Conservation (phyloP, 2,888 invertebrate genomes). For the Dicyrtomina minuta region DNA sequence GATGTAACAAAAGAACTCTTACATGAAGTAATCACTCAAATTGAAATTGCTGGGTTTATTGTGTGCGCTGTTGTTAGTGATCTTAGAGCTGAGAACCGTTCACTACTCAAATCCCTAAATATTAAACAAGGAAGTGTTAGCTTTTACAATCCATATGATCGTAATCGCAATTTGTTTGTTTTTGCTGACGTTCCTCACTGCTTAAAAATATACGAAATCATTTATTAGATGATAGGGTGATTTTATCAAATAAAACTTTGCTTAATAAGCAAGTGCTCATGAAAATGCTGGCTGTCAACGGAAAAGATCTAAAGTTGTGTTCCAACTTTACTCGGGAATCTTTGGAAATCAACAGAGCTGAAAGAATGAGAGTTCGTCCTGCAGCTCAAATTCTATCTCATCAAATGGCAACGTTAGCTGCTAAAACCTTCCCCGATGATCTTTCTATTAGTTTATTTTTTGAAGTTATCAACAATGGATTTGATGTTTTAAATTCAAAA, state of each 20-base stretch:
- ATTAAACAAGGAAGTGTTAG: constrained; percentile 18
- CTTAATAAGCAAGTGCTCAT: constrained; percentile 24
- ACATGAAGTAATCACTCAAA: constrained; percentile 15
- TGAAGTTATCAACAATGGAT: constrained; percentile 30
- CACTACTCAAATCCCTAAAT: constrained; percentile 28
- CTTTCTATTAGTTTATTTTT: constrained; percentile 30
- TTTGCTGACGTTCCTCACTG: constrained; percentile 47
- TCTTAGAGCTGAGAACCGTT: constrained; percentile 41
- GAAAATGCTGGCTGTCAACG: constrained; percentile 1
- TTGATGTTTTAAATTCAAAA: constrained; percentile 38
- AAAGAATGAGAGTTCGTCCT: constrained; percentile 37
- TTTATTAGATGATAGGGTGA: constrained; percentile 36
- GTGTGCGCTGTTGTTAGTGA: constrained; percentile 37
- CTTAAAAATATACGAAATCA: constrained; percentile 43
- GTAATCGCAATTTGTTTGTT: constrained; percentile 30
- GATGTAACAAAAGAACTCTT: constrained; percentile 32
- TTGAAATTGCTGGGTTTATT: constrained; percentile 26
- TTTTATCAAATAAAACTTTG: constrained; percentile 19
- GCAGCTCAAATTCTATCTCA: constrained; percentile 36
- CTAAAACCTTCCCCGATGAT: background rate
- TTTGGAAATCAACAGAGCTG: constrained; percentile 26
- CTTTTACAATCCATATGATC: constrained; percentile 34
- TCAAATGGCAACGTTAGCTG: constrained; percentile 26
- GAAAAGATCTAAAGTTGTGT: constrained; percentile 24
- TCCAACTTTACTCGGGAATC: constrained; percentile 15